Conservation (phyloP, 2,797 vertebrate genomes). For the Eremophila alpestris region DNA sequence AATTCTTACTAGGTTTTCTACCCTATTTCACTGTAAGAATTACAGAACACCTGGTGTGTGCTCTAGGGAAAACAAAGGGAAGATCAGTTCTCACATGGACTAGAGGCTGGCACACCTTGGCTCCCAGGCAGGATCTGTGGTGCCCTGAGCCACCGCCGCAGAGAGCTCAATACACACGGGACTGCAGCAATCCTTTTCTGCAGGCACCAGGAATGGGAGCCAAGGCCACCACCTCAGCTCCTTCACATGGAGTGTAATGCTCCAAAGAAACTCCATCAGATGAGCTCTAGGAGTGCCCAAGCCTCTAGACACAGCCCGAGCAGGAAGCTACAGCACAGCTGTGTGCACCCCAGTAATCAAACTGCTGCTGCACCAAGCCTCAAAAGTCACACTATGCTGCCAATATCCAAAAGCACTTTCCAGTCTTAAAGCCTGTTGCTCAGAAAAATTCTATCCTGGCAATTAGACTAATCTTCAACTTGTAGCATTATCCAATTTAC, state of each 20-base stretch:
- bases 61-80: not conserved
- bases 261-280: not conserved
- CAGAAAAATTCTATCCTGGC: not conserved
- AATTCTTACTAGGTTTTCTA: not conserved
- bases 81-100: not conserved
- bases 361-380: not conserved
- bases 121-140: not conserved
- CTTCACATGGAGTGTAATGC: not conserved
- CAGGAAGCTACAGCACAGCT: not conserved
- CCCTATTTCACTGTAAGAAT: not conserved
- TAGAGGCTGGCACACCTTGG: not conserved
- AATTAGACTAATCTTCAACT: not conserved
- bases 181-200: slow-evolving; percentile 2
- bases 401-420: not conserved
- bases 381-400: not conserved
- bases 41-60: not conserved
- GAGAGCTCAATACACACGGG: not conserved
- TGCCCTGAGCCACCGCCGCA: not conserved
- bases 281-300: not conserved
- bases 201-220: not conserved
- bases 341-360: not conserved
- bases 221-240: slow-evolving; percentile 5
- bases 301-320: not conserved
- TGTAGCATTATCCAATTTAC: not conserved
- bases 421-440: not conserved